phyloP scores from a whole-genome alignment of 64 coral and sea anemone species.

The Catalaphyllia jardinei region DNA sequence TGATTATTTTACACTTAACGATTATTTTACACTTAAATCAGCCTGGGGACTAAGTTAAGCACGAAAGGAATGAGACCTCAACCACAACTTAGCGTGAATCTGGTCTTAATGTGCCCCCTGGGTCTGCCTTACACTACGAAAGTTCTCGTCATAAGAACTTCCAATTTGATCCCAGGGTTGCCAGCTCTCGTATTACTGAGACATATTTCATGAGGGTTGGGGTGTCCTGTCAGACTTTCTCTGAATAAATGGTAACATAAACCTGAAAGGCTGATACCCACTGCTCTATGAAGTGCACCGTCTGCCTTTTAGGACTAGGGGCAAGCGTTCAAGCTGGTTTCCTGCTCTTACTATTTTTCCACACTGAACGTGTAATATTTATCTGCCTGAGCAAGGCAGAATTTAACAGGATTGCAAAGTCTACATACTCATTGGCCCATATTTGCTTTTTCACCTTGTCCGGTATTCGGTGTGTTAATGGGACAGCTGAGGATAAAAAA shows the following conservation, averaged over 20 bases:
- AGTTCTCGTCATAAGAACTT: conserved; percentile 40
- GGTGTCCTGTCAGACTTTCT: no score
- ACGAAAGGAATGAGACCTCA: not conserved
- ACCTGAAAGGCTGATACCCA: conserved; percentile 50
- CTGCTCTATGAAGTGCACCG: not conserved
- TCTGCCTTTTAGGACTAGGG: not conserved
- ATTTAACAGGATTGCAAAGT: not conserved
- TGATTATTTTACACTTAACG: no score
- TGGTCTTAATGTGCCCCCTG: not conserved
- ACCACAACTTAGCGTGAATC: not conserved
- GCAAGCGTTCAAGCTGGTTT: not conserved
- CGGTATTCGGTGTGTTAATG: not conserved
- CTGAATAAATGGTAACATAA: conserved; percentile 3
- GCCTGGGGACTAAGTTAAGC: not conserved
- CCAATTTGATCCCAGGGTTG: conserved; percentile 44
- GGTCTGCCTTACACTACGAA: not conserved
- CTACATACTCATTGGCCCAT: conserved; percentile 10
- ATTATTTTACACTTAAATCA: no score
- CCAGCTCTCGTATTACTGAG: conserved; percentile 29
- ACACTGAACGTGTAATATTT: not conserved
- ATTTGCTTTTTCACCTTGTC: conserved; percentile 14
- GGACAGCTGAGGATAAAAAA: not conserved
- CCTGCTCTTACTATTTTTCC: not conserved
- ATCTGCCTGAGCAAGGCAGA: not conserved
- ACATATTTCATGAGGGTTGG: conserved; percentile 63